Evolutionary conservation across 2,113 vertebrate genomes (phyloP).

Genomic region (Embiotoca jacksoni): DNA sequence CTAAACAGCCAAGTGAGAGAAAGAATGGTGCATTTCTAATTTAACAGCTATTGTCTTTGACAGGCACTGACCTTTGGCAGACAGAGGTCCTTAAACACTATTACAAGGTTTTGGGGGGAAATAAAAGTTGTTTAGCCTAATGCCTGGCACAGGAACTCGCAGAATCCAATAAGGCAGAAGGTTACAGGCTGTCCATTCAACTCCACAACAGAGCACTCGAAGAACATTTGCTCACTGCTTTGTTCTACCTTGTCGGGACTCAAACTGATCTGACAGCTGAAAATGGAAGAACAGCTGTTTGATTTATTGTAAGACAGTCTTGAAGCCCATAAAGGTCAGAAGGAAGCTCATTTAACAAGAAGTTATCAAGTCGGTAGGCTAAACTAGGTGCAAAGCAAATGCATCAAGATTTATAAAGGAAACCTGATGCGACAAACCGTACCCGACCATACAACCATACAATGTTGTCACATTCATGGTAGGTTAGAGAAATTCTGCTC

Average conservation of each 20-base stretch:
- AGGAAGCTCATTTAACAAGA: not conserved
- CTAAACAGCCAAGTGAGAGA: constrained; percentile 51
- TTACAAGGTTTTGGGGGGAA: constrained; percentile 63
- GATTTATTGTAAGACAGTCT: constrained; percentile 26
- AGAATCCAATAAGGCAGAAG: constrained; percentile 67
- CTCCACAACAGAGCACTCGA: constrained; percentile 36
- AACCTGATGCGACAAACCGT: not conserved
- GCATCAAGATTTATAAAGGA: constrained; percentile 8
- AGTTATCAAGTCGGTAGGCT: not conserved
- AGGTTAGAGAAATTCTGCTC: not conserved
- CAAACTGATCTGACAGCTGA: constrained; percentile 35
- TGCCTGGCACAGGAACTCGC: constrained; percentile 52
- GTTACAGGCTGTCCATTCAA: constrained; percentile 67
- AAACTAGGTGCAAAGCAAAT: constrained; percentile 20
- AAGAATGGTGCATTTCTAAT: constrained; percentile 71
- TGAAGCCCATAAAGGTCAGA: constrained; percentile 4
- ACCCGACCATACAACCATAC: not conserved
- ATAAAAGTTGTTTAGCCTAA: constrained; percentile 71
- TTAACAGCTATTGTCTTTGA: constrained; percentile 75
- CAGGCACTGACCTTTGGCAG: constrained; percentile 70
- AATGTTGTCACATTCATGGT: constrained; percentile 2
- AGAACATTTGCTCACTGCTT: constrained; percentile 41
- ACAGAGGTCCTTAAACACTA: constrained; percentile 69
- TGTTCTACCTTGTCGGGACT: constrained; percentile 35
- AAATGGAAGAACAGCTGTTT: constrained; percentile 27